Evolutionary conservation across 2,797 vertebrate genomes (phyloP), one percentile per base, ranked within the genome.

Genomic region (Melanotaenia pygmaea): DNA sequence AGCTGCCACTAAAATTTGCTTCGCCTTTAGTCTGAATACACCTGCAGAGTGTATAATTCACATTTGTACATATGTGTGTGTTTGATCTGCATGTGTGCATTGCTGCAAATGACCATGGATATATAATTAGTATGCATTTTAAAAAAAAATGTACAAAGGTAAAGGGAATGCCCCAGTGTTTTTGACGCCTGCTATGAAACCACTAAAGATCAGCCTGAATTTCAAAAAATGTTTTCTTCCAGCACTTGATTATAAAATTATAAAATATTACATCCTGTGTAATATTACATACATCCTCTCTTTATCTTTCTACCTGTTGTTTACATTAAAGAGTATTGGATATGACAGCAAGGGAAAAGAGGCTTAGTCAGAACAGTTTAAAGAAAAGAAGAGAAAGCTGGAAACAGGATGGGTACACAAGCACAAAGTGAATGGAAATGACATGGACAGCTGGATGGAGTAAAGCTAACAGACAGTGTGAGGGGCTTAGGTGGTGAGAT

Each of bases 1-100:
- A 28, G 2, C 47, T 5, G 8, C 71, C 68, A 77, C 70, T 38
- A 59, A 68, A 73, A 38, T 79, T 71, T 67, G 65, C 82, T 83
- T 75, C 65, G 58, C 43, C 26, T 82, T 85, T 76, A 61, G 81
- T 86, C 76, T 85, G 77, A 85, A 77, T 83, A 84, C 80, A 86
- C 79, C 75, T 86, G 74, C 51, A 64, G 67, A 82, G 79, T 85
- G 83, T 84, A 85, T 84, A 63, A 80, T 79, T 81, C 77, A 81
- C 67, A 59, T 88, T 70, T 93, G 87, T 91, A 90, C 82, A 91
- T 91, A 90, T 84, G 76, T 91, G 84, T 93, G 86, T 92, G 89
- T 35, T 86, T 91, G 82, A 90, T 83, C 84, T 92, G 92, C 93
- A 94, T 94, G 92, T 92, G 78, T 93, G 89, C 89, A 92, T 89